Evolutionary conservation across 2,113 vertebrate genomes (phyloP), one percentile per base, ranked within the genome.

Genomic region (rat (Rattus norvegicus)): DNA sequence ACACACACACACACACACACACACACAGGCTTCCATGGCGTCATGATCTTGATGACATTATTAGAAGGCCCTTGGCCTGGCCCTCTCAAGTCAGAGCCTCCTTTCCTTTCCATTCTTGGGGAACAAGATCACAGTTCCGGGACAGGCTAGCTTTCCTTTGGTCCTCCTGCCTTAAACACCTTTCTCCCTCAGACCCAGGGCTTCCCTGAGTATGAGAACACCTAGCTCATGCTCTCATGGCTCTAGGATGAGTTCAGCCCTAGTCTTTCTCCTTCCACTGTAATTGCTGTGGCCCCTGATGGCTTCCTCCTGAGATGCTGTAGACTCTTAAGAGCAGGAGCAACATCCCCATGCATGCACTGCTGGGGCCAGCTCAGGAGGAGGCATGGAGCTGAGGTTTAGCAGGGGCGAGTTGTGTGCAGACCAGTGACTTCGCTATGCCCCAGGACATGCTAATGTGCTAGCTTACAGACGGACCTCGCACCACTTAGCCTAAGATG

Each of bases 401-500:
- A n/a, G 7, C 49, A 6, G 0, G 4, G 12, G 36, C 30, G 22
- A 16, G 22, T 10, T 19, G 1, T 20, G 16, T 11, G 61, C 2
- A 7, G 63, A 30, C 1, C 24, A 61, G 33, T 0, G 61, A 24
- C 0, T 0, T 16, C 47, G 13, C 2, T 17, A 30, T 14, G 26
- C 72, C 19, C 11, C n/a, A 3, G 47, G 30, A 20, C 10, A 7
- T 14, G 36, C 20, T 9, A 5, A 20, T 7, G 10, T 14, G 36
- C 20, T 9, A 5, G 59, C 59, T 56, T 5, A 13, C 28, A 39
- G 87, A 10, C 1, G 2, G 5, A 77, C 52, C 47, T 36, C n/a
- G 59, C n/a, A 24, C n/a, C 12, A 2, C 28, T 84, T 63, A 65
- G 8, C 8, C 59, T 16, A 47, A 49, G n/a, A 33, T 17, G 30